Conservation (phyloP, 2,888 invertebrate genomes). For the Synanthedon tipuliformis region DNA sequence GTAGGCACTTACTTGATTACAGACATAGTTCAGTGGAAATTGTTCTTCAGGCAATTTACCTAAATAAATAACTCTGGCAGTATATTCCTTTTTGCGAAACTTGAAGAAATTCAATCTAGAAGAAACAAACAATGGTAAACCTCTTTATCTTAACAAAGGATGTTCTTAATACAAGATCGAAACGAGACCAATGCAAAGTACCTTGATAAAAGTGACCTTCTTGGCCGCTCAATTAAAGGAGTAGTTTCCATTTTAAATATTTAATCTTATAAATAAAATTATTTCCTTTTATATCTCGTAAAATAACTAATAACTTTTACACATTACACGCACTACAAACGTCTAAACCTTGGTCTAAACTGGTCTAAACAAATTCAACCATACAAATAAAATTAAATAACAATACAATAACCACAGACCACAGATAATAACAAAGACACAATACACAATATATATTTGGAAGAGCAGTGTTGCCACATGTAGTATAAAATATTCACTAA, state of each 20-base stretch:
- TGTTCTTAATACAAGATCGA: slow-evolving; percentile 11
- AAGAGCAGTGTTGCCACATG: too few species aligned
- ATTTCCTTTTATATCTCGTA: too few species aligned
- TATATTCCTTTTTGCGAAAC: slow-evolving; percentile 80
- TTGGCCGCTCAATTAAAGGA: slow-evolving; percentile 47
- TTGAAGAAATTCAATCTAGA: slow-evolving; percentile 82
- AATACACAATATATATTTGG: too few species aligned
- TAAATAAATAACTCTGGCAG: slow-evolving; percentile 81
- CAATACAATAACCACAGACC: too few species aligned
- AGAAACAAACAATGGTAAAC: slow-evolving; percentile 11
- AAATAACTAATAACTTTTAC: too few species aligned
- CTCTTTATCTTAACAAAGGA: slow-evolving; percentile 1
- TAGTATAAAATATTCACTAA: too few species aligned
- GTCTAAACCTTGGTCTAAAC: too few species aligned
- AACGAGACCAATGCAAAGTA: slow-evolving; percentile 23
- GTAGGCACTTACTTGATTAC: slow-evolving; percentile 78
- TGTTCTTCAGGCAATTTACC: slow-evolving; percentile 83
- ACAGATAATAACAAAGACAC: too few species aligned
- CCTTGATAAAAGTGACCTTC: slow-evolving; percentile 61
- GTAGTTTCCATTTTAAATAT: slow-evolving; percentile 45
- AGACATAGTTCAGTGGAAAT: slow-evolving; percentile 94
- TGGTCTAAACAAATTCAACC: too few species aligned
- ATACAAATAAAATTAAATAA: too few species aligned
- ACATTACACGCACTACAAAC: too few species aligned
- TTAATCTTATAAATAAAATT: background rate